Percentiles rank a stretch among this genome's conserved stretches.
These are phyloP conservation scores for Thaumetopoea pityocampa DNA, from an alignment of 1,140 invertebrate genomes.

Conservation along the genomic window DNA sequence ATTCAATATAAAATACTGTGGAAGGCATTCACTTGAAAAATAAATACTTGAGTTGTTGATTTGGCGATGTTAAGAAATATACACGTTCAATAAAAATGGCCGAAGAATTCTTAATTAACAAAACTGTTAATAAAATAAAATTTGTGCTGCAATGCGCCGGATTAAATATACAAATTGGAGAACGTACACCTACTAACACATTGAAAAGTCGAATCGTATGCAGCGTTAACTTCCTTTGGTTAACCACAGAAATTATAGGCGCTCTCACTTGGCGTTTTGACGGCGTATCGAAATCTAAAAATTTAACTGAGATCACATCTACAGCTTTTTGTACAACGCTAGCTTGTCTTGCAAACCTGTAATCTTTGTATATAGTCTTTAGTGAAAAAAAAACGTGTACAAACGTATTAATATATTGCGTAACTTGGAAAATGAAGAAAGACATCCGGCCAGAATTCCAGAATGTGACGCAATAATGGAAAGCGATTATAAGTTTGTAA, in stretches of 20 bases:
- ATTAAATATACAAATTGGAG: constrained; percentile 8
- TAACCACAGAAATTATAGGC: constrained; percentile 13
- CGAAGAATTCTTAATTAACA: constrained; percentile 4
- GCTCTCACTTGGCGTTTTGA: constrained; percentile 15
- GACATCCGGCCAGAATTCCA: too few relatives aligned
- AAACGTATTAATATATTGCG: constrained; percentile 7
- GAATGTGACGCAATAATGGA: background rate
- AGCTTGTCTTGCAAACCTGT: constrained; percentile 8
- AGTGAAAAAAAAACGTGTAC: constrained; percentile 13
- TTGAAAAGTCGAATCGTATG: constrained; percentile 12
- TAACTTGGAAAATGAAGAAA: constrained; percentile 5
- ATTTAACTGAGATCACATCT: constrained; percentile 20
- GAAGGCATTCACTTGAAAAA: too few relatives aligned
- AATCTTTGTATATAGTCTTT: constrained; percentile 10
- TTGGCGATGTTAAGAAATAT: too few relatives aligned
- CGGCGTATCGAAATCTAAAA: constrained; percentile 11
- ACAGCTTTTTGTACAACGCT: constrained; percentile 19
- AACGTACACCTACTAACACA: constrained; percentile 2
- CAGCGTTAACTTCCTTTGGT: constrained; percentile 23
- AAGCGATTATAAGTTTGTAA: constrained; percentile 17
- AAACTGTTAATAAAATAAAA: constrained; percentile 19
- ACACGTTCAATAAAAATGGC: too few relatives aligned
- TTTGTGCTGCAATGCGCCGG: constrained; percentile 13
- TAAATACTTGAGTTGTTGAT: too few relatives aligned
- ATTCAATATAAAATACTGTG: too few relatives aligned